Base-by-base conservation (phyloP, 2,888 invertebrate species). In the Spisula subtruncata region DNA sequence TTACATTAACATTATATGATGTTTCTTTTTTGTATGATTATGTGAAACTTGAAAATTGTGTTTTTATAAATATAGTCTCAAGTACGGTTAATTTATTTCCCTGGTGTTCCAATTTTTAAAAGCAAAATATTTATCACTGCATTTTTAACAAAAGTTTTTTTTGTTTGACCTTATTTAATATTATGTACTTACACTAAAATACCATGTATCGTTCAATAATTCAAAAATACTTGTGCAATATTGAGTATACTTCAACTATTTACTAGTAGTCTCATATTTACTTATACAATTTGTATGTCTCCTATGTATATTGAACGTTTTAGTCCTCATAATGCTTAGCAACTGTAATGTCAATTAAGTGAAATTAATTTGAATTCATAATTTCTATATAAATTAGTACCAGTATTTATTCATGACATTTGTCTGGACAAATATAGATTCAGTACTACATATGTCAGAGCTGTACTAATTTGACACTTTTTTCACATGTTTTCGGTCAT, bases 91-190 rank as follows among this genome's bases (percentile, higher is more conserved):
- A 75, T 75, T 32, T 32, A 66, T 32, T 32, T 75, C 75, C 75
- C 75, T 14, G 32, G 75, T 75, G 75, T 75, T 75, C 75, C 32
- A 18, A 32, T 66, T 66, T 66, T 25, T 66, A 66, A 60, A 66
- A 66, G 51, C 60, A 20, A 66, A 4, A 25, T 66, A 66, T 66
- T 66, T 66, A n/a, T n/a, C n/a, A 25, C 4, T 66, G 25, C n/a
- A 66, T 25, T 66, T 16, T 51, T 51, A 51, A 16, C 41, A 51
- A 12, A 51, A 51, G 12, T 51, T 51, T 12, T 51, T n/a, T 25
- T 66, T 75, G 35, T 32, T 75, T 75, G n/a, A 75, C 75, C 35
- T 12, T 75, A 71, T 71, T 71, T 71, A 71, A 32, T n/a, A n/a
- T 41, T 75, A 66, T 66, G 25, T 56, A 56, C 25, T 66, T 25